Evolutionary conservation across 2,888 invertebrate species (phyloP).

Genomic region (Scaptomyza parva): DNA sequence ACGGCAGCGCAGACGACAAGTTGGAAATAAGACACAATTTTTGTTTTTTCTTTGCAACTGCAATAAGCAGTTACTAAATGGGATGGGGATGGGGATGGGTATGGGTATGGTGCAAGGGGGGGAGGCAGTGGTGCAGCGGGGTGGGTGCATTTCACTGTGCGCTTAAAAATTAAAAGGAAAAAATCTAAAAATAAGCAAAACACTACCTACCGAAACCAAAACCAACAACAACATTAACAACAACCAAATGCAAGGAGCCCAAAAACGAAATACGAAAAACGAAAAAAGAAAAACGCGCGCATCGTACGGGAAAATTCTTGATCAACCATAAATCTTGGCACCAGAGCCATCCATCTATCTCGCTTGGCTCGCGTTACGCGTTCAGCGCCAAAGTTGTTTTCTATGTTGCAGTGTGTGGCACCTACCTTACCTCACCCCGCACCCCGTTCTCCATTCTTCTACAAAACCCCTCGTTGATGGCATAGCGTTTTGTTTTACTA

Average conservation of each 20-base stretch:
- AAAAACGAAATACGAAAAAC: too few relatives aligned
- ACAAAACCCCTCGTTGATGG: neutral
- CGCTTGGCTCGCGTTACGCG: constrained; percentile 75
- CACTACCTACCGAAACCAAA: constrained; percentile 25
- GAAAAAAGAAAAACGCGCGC: constrained; percentile 58
- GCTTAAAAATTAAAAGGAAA: constrained; percentile 62
- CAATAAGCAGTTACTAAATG: constrained; percentile 20
- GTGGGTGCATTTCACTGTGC: constrained; percentile 53
- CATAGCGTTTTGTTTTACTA: constrained; percentile 48
- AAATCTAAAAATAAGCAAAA: constrained; percentile 73
- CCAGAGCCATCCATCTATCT: constrained; percentile 81
- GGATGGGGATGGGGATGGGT: neutral
- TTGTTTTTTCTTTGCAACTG: too few relatives aligned
- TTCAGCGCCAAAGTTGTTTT: constrained; percentile 76
- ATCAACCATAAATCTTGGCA: constrained; percentile 82
- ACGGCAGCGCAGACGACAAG: constrained; percentile 40
- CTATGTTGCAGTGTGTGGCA: constrained; percentile 41
- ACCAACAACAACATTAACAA: constrained; percentile 15
- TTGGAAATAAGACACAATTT: constrained; percentile 38
- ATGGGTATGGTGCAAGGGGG: neutral
- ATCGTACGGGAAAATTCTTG: constrained; percentile 81
- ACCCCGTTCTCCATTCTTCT: neutral
- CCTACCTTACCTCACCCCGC: neutral
- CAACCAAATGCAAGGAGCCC: constrained; percentile 19
- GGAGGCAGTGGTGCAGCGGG: neutral